These are phyloP conservation scores for Molanna angustata DNA, from an alignment of 2,888 invertebrate genomes.

Conservation along the genomic window DNA sequence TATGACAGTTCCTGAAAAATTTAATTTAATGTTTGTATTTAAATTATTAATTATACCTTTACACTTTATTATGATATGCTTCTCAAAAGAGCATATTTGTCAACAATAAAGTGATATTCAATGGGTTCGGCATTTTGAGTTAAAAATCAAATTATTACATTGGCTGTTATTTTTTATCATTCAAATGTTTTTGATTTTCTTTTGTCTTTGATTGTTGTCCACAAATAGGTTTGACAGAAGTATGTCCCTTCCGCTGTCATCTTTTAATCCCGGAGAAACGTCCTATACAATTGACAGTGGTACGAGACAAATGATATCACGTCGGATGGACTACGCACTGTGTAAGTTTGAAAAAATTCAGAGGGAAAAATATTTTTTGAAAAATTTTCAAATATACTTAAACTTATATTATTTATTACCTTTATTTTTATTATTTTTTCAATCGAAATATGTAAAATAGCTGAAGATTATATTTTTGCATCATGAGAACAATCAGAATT, in stretches of 20 bases:
- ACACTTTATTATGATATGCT: too few species aligned
- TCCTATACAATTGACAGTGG: slow-evolving; percentile 49
- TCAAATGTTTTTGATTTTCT: too few species aligned
- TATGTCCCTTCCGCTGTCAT: slow-evolving; percentile 64
- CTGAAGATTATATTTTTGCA: slow-evolving; percentile 31
- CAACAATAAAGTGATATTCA: too few species aligned
- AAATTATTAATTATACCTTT: too few species aligned
- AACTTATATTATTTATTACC: slow-evolving; percentile 7
- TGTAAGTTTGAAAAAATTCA: slow-evolving; percentile 61
- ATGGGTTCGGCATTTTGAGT: too few species aligned
- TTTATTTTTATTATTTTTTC: slow-evolving; percentile 10
- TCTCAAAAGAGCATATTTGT: too few species aligned
- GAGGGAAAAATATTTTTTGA: slow-evolving; percentile 2
- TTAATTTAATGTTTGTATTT: too few species aligned
- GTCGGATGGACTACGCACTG: slow-evolving; percentile 81
- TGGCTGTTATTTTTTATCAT: too few species aligned
- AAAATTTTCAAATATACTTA: not conserved
- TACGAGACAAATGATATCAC: slow-evolving; percentile 56
- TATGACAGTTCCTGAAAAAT: too few species aligned
- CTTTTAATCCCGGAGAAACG: slow-evolving; percentile 42
- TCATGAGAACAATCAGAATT: slow-evolving; percentile 28
- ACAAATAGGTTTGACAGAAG: slow-evolving; percentile 72
- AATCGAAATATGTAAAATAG: slow-evolving; percentile 22
- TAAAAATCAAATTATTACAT: too few species aligned
- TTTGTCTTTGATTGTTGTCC: too few species aligned